Conservation (phyloP, 2,113 vertebrate genomes). For the Bubo bubo region DNA sequence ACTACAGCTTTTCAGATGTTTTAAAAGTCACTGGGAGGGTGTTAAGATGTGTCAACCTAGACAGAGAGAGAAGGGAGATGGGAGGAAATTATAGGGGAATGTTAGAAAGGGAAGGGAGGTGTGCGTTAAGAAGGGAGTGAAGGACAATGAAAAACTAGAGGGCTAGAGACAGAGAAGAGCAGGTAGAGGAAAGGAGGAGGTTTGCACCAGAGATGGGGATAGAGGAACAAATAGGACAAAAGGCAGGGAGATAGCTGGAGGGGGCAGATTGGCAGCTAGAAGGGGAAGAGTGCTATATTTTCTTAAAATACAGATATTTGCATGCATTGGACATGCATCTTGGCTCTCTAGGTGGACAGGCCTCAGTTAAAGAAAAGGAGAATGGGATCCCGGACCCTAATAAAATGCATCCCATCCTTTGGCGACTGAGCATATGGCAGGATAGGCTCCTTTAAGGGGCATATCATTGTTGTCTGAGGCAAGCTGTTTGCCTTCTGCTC, state of each 20-base stretch:
- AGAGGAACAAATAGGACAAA: neutral
- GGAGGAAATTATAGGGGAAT: neutral
- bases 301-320: neutral
- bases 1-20: neutral
- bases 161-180: neutral
- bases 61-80: neutral
- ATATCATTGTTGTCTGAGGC: neutral
- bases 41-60: neutral
- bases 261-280: neutral
- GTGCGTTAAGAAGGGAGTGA: neutral
- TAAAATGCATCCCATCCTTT: neutral
- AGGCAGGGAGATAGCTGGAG: neutral
- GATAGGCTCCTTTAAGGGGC: neutral
- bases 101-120: neutral
- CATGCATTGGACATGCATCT: neutral
- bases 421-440: neutral
- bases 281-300: neutral
- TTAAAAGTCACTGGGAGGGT: neutral
- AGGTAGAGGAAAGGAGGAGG: neutral
- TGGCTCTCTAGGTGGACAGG: neutral
- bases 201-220: neutral
- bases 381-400: neutral
- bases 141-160: neutral
- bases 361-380: neutral
- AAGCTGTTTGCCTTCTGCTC: neutral